Base-by-base conservation (phyloP, 2,797 vertebrate genomes). In the Sphenodon punctatus region DNA sequence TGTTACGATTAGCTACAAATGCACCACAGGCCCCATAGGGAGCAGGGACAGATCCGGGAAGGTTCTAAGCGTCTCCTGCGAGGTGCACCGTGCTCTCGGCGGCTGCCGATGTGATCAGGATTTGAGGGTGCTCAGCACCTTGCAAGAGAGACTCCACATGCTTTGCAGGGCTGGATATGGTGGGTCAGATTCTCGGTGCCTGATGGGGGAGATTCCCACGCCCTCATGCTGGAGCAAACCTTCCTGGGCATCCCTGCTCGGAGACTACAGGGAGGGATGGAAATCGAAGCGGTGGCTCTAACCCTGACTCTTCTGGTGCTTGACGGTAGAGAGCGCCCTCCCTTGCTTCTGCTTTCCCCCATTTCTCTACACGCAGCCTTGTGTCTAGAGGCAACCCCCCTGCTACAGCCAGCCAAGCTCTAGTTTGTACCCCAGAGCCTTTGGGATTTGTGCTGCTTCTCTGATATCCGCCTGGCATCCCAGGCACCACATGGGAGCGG, bases 1-100 rank as follows among this genome's bases (percentile, higher is more conserved):
- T 79, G 46, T 39, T 56, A 27, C n/a, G 43, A 60, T 2, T 67
- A 55, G 76, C 73, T 78, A 61, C 61, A 84, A 81, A n/a, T 59
- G 69, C 65, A 22, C n/a, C 4, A 41, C 82, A 51, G 42, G 49
- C 48, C 36, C 81, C 66, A 25, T 25, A 74, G 49, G 30, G 30
- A 70, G 55, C 59, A 68, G 73, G 63, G 38, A 25, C 25, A 41
- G 56, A 10, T 17, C 30, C 46, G 51, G 73, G 32, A 56, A 60
- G 78, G 27, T 13, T 41, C 2, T 20, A 30, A 56, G 45, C 1
- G 5, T 58, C 49, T 32, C 59, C 2, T 19, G 61, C 38, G 10
- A 67, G 42, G 61, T 67, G 19, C 34, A 68, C 23, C n/a, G 19
- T 61, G 2, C 5, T 3, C 56, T 4, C 2, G 4, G 4, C 4